A percentile compares a stretch with the other conserved stretches of the same genome.
These are phyloP conservation scores for Drosophila pectinifera DNA, from an alignment of 1,140 invertebrate genomes.

Conservation along the genomic window DNA sequence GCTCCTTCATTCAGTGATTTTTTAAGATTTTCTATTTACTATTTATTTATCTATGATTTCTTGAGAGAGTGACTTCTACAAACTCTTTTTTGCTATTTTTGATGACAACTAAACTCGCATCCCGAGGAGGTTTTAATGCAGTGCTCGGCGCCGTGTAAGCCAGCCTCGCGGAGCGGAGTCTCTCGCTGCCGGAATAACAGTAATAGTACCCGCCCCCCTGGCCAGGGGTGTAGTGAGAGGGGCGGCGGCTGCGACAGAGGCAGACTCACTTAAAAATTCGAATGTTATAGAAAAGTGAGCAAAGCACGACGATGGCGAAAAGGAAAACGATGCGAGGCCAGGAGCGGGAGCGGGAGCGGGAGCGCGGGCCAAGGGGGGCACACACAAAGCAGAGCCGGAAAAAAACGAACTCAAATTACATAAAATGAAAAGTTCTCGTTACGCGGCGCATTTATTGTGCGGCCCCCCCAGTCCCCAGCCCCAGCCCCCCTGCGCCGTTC, in stretches of 20 bases:
- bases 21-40: no score
- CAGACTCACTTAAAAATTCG: constrained; percentile 81
- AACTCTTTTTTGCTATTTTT: no score
- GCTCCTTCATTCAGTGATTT: no score
- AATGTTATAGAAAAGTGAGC: constrained; percentile 82
- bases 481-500: constrained; percentile 14
- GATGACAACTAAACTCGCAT: neutral
- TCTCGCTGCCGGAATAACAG: neutral
- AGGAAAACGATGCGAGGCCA: constrained; percentile 17
- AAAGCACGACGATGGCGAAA: constrained; percentile 47
- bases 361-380: neutral
- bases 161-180: neutral
- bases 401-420: constrained; percentile 76
- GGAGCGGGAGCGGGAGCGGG: neutral
- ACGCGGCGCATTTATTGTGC: constrained; percentile 76
- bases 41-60: no score
- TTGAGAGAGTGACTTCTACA: no score
- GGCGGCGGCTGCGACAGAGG: neutral
- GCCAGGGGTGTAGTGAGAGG: neutral
- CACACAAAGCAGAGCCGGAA: constrained; percentile 38
- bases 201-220: neutral
- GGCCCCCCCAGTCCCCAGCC: no score
- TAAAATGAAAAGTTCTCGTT: constrained; percentile 84
- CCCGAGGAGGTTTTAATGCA: neutral
- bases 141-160: neutral